Conservation (phyloP, 2,888 invertebrate genomes). For the Nectonema munidae region DNA sequence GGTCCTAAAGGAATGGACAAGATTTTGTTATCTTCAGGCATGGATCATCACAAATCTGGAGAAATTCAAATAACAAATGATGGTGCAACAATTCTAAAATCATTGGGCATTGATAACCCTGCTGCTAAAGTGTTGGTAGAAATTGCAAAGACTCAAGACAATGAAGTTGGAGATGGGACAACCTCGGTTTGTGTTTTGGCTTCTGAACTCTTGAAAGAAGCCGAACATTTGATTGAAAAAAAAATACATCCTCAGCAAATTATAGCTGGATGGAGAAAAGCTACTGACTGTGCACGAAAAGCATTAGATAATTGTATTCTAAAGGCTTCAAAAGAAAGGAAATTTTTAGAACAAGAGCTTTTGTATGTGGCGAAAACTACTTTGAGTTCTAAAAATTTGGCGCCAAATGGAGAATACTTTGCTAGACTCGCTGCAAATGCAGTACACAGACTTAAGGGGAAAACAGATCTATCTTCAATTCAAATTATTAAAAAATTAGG, state of each 20-base stretch:
- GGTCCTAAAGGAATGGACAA: conserved; percentile 88
- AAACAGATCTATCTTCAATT: conserved; percentile 69
- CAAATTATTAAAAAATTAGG: conserved; percentile 91
- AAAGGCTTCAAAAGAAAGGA: conserved; percentile 19
- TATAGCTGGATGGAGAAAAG: conserved; percentile 66
- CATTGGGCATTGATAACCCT: conserved; percentile 85
- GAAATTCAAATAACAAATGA: conserved; percentile 81
- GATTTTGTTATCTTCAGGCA: conserved; percentile 25
- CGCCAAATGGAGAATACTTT: conserved; percentile 84
- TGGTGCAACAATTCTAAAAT: conserved; percentile 82
- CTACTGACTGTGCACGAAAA: conserved; percentile 44
- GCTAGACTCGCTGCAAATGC: conserved; percentile 76
- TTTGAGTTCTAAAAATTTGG: conserved; percentile 76
- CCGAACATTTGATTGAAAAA: conserved; percentile 60
- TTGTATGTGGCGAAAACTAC: conserved; percentile 88
- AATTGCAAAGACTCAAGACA: conserved; percentile 88
- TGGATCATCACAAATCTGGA: conserved; percentile 20
- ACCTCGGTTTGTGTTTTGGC: conserved; percentile 88
- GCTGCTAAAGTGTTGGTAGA: conserved; percentile 93
- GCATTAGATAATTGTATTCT: conserved; percentile 31
- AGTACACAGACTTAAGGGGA: conserved; percentile 56
- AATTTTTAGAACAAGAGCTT: conserved; percentile 48
- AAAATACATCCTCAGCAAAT: conserved; percentile 94
- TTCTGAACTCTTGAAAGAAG: conserved; percentile 65
- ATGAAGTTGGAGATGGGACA: conserved; percentile 98